Evolutionary conservation across 2,797 vertebrate genomes (phyloP).

Genomic region (Myiotriccus ornatus): DNA sequence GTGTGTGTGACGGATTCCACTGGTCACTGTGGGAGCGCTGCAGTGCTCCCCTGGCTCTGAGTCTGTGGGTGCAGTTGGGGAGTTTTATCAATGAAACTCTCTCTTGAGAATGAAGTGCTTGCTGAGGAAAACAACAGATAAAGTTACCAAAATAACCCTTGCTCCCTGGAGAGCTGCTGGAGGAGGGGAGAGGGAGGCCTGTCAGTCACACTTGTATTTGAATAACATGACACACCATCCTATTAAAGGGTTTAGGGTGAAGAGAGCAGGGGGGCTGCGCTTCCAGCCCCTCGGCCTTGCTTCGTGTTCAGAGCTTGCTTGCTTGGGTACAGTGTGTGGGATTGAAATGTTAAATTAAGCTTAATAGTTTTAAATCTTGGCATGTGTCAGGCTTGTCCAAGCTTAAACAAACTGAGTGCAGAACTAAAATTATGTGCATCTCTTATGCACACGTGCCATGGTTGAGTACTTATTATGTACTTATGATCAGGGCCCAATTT

Average conservation of each 20-base stretch:
- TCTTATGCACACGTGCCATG: accelerated
- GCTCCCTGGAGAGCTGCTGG: background rate
- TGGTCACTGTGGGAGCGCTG: accelerated
- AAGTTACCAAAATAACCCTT: background rate
- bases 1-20: accelerated
- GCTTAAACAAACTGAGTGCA: background rate
- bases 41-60: background rate
- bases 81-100: background rate
- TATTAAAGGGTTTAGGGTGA: background rate
- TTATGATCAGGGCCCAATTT: accelerated
- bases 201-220: background rate
- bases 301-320: background rate
- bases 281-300: background rate
- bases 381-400: background rate
- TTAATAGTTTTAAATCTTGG: background rate
- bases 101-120: background rate
- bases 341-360: background rate
- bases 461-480: background rate
- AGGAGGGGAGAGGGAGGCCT: background rate
- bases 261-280: background rate
- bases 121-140: background rate
- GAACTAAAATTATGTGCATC: background rate
- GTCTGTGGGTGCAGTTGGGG: background rate
- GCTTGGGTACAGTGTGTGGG: background rate
- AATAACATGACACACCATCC: background rate